These are phyloP conservation scores for Neocrepidodera transversa DNA, from an alignment of 2,888 invertebrate genomes.

Conservation along the genomic window DNA sequence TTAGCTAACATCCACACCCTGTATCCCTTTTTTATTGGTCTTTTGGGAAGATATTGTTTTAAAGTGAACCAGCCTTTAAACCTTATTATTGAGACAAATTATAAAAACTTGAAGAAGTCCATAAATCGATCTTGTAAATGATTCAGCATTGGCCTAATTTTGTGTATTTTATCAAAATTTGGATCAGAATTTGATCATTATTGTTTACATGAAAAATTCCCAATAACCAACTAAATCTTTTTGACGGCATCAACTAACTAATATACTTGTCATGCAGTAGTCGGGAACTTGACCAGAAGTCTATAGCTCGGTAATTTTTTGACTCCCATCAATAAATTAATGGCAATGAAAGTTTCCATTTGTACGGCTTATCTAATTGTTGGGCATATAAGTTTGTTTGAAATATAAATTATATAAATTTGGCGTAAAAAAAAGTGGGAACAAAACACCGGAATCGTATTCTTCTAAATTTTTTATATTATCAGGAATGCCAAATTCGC, in stretches of 20 bases:
- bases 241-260: constrained; percentile 26
- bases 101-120: constrained; percentile 2
- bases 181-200: constrained; percentile 32
- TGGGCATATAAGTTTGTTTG: constrained; percentile 13
- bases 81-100: constrained; percentile 28
- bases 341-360: constrained; percentile 23
- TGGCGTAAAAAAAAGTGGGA: neutral
- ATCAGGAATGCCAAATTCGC: neutral
- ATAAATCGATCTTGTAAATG: constrained; percentile 32
- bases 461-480: neutral
- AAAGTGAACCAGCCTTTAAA: constrained; percentile 25
- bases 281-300: constrained; percentile 27
- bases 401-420: neutral
- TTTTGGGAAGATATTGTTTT: constrained; percentile 30
- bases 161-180: constrained; percentile 44
- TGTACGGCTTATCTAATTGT: constrained; percentile 2
- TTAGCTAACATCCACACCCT: constrained; percentile 18
- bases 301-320: constrained; percentile 32
- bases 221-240: constrained; percentile 36
- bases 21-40: constrained; percentile 27
- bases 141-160: constrained; percentile 43
- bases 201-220: constrained; percentile 44
- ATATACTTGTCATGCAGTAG: constrained; percentile 32
- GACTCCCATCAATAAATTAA: constrained; percentile 34
- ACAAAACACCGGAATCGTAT: neutral